phyloP scores from a whole-genome alignment of 2,113 vertebrate species.

The Pardalotus punctatus region DNA sequence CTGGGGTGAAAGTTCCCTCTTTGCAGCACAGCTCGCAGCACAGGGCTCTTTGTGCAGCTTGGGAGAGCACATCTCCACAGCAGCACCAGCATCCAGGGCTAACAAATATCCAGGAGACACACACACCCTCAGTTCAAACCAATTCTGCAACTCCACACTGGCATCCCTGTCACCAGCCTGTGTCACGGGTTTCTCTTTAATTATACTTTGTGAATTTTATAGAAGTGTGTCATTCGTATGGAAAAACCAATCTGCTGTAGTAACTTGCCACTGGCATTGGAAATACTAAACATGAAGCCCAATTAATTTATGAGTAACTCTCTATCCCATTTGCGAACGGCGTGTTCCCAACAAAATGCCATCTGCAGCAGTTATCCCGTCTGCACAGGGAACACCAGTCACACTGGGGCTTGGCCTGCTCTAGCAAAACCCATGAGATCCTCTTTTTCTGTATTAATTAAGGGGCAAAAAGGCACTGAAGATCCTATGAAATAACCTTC shows the following conservation, averaged over 20 bases:
- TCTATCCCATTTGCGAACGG: neutral
- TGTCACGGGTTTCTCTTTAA: neutral
- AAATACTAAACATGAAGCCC: neutral
- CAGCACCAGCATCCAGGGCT: neutral
- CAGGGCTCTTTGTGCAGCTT: neutral
- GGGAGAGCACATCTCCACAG: accelerated
- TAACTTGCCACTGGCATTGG: neutral
- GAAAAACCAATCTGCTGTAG: neutral
- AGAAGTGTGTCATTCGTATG: neutral
- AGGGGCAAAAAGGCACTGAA: neutral
- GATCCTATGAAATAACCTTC: slow-evolving; percentile 32
- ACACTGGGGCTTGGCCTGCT: neutral
- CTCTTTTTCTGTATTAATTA: neutral
- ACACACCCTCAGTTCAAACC: accelerated
- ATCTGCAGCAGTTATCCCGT: neutral
- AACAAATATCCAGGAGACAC: accelerated
- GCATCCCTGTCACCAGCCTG: neutral
- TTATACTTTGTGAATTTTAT: neutral
- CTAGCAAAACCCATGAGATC: neutral
- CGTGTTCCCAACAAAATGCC: neutral
- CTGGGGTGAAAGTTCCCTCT: neutral
- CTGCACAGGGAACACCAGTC: neutral
- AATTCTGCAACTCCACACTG: neutral
- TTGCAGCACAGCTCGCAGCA: neutral
- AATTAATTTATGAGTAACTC: slow-evolving; percentile 29